A percentile compares a stretch with the other conserved stretches of the same genome.
These are phyloP conservation scores for Aurelia aurita DNA, from an alignment of 30 jellyfish, hydroid and myxozoan species.

Conservation along the genomic window DNA sequence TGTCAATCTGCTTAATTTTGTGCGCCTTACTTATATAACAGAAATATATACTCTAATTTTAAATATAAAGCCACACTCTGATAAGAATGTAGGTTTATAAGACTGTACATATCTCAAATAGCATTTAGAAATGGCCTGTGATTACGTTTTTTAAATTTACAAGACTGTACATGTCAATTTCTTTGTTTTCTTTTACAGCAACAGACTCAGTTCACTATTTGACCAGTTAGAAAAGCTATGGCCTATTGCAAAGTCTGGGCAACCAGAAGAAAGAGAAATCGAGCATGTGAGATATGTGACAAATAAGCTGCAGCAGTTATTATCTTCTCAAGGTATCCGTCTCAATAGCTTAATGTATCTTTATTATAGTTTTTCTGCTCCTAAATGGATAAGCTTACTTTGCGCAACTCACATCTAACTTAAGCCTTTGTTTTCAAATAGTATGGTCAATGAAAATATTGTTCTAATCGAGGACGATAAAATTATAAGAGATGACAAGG, in stretches of 20 bases:
- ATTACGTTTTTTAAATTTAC: too few species aligned
- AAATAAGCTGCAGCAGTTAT: slow-evolving; percentile 68
- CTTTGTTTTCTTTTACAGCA: slow-evolving; percentile 9
- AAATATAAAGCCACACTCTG: too few species aligned
- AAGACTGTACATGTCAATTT: too few species aligned
- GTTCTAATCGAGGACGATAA: neutral
- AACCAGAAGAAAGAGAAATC: slow-evolving; percentile 60
- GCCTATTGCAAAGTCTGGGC: slow-evolving; percentile 62
- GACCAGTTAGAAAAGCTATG: slow-evolving; percentile 68
- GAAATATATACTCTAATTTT: too few species aligned
- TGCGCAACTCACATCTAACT: neutral
- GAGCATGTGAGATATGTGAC: slow-evolving; percentile 68
- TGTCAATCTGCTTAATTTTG: too few species aligned
- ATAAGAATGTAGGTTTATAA: too few species aligned
- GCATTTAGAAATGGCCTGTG: too few species aligned
- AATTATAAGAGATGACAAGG: slow-evolving; percentile 1
- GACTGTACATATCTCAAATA: too few species aligned
- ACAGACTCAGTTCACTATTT: slow-evolving; percentile 63
- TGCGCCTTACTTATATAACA: too few species aligned
- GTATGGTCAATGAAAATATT: slow-evolving; percentile 4
- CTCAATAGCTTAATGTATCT: too few species aligned
- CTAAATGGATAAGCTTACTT: too few species aligned
- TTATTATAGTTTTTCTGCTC: too few species aligned
- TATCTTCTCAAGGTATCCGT: slow-evolving; percentile 71
- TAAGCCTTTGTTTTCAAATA: slow-evolving; percentile 13